Conservation (phyloP, 1,140 invertebrate species). For the Pseudachorutes palmiensis region DNA sequence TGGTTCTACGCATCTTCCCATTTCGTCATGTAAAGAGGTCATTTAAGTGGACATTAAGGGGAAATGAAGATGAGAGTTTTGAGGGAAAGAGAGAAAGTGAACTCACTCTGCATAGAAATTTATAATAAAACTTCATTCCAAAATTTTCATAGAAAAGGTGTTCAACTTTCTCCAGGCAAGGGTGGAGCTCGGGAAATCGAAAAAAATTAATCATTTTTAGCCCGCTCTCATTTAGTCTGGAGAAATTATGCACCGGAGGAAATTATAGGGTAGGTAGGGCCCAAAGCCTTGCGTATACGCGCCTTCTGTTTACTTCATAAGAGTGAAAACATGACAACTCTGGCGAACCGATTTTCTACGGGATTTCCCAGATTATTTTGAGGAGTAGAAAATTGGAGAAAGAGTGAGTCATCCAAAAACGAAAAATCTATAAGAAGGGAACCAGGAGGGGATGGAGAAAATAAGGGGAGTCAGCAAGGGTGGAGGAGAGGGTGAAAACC, state of each 20-base stretch:
- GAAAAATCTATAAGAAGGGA: slow-evolving; percentile 1
- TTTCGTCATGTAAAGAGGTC: slow-evolving; percentile 4
- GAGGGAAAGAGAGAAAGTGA: neutral
- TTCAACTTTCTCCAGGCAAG: no score
- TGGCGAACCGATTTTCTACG: no score
- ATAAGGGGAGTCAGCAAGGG: neutral
- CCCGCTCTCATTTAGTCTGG: no score
- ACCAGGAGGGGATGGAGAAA: neutral
- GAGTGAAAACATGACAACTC: no score
- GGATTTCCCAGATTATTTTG: neutral
- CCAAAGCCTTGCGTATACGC: no score
- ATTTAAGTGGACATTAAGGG: neutral
- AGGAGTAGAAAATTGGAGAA: neutral
- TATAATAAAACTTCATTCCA: neutral
- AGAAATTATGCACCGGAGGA: no score
- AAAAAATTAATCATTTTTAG: no score
- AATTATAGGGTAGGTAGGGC: no score
- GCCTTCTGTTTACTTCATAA: no score
- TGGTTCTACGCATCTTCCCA: neutral
- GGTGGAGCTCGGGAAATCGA: no score
- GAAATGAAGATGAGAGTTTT: neutral
- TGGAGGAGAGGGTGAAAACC: no score
- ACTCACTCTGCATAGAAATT: neutral
- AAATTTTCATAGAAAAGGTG: neutral
- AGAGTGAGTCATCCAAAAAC: slow-evolving; percentile 4